Evolutionary conservation across 1,140 invertebrate species (phyloP), one percentile per base, ranked within the genome.

Genomic region (Hylaeus anthracinus): DNA sequence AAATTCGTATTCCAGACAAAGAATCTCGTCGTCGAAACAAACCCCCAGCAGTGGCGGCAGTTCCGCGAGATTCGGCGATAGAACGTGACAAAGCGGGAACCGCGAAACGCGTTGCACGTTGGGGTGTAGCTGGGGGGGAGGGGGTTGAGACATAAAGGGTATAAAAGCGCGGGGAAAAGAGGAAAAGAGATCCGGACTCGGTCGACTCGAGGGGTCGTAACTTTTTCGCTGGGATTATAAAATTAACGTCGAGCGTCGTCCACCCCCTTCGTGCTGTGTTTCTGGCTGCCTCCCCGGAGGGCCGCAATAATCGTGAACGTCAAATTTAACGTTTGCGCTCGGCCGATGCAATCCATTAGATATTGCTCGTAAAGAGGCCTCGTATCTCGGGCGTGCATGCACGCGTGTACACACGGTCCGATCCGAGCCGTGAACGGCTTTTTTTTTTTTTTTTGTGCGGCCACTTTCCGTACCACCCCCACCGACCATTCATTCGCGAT

Each of bases 291-390:
- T 65, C 79, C 83, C 82, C 75, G 65, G 78, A 79, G 85, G 80
- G 87, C 74, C 77, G 89, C 91, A 93, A 93, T 93, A 93, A 93
- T 93, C 92, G 92, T 93, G 90, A 92, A 93, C 90, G 91, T 93
- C 89, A 92, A 93, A 93, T 93, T 93, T 93, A 93, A 93, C 77
- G 61, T 64, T 64, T 41, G 39, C 61, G 61, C 39, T 43, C 61
- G 61, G 14, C 90, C 65, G 88, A 93, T 92, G 91, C 92, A 93
- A 93, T 93, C 92, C 92, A 93, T 93, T 93, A 93, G 92, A 93
- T 93, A 93, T 93, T 89, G 92, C 92, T 93, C 92, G 90, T 93
- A 92, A 93, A 93, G 89, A 92, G 91, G 84, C 86, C 83, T 90
- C 85, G 87, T 93, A 92, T 91, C 90, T 91, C 89, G 87, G 83